Conservation (phyloP, 2,797 vertebrate genomes). For the Streptopelia turtur region DNA sequence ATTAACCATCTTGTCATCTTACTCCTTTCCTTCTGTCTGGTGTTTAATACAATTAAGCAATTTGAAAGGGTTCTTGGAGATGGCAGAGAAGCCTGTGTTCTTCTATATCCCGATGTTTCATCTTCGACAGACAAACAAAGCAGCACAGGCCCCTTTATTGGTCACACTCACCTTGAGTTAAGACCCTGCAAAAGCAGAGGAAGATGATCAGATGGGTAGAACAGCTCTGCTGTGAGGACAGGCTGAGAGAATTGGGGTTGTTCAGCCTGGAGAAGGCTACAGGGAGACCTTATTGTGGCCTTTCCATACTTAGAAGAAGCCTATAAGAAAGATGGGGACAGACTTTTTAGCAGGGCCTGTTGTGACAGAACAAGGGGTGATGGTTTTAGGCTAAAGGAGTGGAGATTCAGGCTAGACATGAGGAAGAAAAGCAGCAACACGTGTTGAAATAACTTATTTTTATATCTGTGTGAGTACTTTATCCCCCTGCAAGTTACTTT, state of each 20-base stretch:
- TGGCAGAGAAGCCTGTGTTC: not conserved
- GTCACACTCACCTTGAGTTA: not conserved
- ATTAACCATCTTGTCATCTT: not conserved
- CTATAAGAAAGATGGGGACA: too few relatives aligned
- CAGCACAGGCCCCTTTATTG: not conserved
- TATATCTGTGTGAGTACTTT: constrained; percentile 46
- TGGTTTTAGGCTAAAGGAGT: too few relatives aligned
- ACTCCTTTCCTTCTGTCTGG: not conserved
- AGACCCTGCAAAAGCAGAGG: not conserved
- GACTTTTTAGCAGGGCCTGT: too few relatives aligned
- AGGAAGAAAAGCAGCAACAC: not conserved
- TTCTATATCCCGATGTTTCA: accelerated
- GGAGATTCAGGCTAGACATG: too few relatives aligned
- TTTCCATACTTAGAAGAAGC: too few relatives aligned
- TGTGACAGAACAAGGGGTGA: too few relatives aligned
- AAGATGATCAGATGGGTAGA: too few relatives aligned
- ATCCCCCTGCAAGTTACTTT: not conserved
- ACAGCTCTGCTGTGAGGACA: too few relatives aligned
- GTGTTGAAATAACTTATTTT: constrained; percentile 80
- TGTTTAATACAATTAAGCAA: not conserved
- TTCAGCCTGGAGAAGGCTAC: too few relatives aligned
- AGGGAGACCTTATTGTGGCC: too few relatives aligned
- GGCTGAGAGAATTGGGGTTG: too few relatives aligned
- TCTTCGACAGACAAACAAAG: not conserved
- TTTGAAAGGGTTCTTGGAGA: not conserved